Conservation (phyloP, 2,113 vertebrate genomes). For the Anarhynchus alexandrinus region DNA sequence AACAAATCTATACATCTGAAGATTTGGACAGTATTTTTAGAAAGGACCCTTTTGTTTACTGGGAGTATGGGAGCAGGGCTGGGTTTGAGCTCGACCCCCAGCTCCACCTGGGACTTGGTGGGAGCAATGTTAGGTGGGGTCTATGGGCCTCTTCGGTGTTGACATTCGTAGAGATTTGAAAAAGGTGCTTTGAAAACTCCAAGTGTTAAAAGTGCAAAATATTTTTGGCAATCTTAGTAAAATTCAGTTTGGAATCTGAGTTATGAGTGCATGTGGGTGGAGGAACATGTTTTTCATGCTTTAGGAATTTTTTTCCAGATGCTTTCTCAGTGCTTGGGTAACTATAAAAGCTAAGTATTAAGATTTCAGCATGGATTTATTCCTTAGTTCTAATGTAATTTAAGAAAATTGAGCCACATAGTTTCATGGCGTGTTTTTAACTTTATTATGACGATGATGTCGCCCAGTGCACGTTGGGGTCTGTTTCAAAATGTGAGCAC, state of each 20-base stretch:
- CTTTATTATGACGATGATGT: not conserved
- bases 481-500: not conserved
- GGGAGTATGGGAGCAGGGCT: not conserved
- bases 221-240: conserved; percentile 37
- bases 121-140: not conserved
- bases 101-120: not conserved
- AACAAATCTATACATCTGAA: not conserved
- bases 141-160: not conserved
- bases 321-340: conserved; percentile 33
- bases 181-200: conserved; percentile 13
- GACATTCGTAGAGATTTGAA: not conserved
- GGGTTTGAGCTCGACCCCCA: not conserved
- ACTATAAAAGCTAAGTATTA: conserved; percentile 5
- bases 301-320: conserved; percentile 67
- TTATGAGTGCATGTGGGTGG: conserved; percentile 66
- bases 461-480: fast-evolving
- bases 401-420: not conserved
- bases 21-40: not conserved
- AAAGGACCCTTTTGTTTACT: not conserved
- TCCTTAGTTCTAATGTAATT: not conserved
- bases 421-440: not conserved
- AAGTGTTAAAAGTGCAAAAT: conserved; percentile 44
- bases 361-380: not conserved
- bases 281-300: conserved; percentile 65
- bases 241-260: conserved; percentile 61